Evolutionary conservation across 2,113 vertebrate genomes (phyloP).

Genomic region (Canis aureus): DNA sequence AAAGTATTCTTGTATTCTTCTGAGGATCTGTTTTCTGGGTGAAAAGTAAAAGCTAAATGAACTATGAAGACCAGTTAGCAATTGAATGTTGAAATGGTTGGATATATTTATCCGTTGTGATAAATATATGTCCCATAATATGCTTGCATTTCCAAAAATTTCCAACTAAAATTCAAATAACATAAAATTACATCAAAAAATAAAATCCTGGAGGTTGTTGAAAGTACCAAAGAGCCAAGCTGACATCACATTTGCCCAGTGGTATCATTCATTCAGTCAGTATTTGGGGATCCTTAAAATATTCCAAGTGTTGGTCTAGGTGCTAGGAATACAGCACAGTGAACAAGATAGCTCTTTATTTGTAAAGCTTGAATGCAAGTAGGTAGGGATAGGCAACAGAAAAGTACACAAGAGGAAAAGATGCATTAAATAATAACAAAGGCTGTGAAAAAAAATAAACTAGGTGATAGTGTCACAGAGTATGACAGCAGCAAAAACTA

Average conservation of each 20-base stretch:
- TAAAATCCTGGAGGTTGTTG: not conserved
- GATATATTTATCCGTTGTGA: not conserved
- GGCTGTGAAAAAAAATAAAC: not conserved
- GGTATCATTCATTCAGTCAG: not conserved
- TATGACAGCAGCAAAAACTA: not conserved
- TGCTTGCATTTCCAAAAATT: constrained; percentile 37
- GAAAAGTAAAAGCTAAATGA: not conserved
- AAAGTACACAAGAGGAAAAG: not conserved
- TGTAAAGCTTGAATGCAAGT: not conserved
- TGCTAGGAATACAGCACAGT: not conserved
- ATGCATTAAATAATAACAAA: not conserved
- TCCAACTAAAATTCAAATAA: constrained; percentile 41
- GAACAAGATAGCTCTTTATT: not conserved
- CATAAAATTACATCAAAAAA: not conserved
- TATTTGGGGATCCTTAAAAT: not conserved
- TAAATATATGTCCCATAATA: not conserved
- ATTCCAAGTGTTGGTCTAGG: not conserved
- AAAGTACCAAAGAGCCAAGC: not conserved
- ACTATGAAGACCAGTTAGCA: not conserved
- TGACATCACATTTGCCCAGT: not conserved
- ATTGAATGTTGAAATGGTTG: not conserved
- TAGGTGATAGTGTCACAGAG: not conserved
- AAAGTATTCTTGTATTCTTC: not conserved
- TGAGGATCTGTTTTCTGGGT: not conserved
- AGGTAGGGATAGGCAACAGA: not conserved